phyloP scores from a whole-genome alignment of 2,888 invertebrate genomes.

The Merodon equestris region DNA sequence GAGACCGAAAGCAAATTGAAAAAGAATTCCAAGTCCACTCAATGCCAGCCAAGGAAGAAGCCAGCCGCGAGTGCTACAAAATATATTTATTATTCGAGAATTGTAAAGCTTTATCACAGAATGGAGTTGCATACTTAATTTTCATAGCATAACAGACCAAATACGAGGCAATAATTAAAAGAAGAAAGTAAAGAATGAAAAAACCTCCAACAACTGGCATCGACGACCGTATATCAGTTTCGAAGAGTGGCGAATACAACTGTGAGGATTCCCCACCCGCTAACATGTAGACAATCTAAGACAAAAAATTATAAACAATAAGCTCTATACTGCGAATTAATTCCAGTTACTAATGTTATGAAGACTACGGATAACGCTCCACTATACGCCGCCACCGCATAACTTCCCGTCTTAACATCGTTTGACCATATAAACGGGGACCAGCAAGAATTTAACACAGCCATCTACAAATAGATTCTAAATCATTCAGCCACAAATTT shows the following conservation, averaged over 20 bases:
- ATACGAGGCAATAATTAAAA: constrained; percentile 81
- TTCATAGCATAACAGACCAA: constrained; percentile 76
- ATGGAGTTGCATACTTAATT: constrained; percentile 73
- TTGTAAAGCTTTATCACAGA: background rate
- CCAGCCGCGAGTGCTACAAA: constrained; percentile 87
- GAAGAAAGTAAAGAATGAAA: constrained; percentile 75
- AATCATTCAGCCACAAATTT: background rate
- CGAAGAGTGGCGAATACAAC: constrained; percentile 92
- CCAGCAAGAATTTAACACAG: constrained; percentile 89
- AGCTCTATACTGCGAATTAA: background rate
- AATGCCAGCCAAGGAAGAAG: constrained; percentile 89
- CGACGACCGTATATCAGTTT: constrained; percentile 87
- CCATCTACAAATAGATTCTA: constrained; percentile 80
- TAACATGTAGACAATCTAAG: constrained; percentile 85
- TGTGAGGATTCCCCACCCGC: constrained; percentile 93
- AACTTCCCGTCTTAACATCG: constrained; percentile 86
- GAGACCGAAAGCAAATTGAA: constrained; percentile 89
- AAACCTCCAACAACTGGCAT: constrained; percentile 85
- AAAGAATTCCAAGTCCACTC: constrained; percentile 85
- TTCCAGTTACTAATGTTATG: constrained; percentile 81
- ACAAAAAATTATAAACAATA: constrained; percentile 6
- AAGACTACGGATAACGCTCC: constrained; percentile 86
- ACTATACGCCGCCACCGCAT: constrained; percentile 89
- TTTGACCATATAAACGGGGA: constrained; percentile 93
- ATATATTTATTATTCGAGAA: constrained; percentile 79